These are phyloP conservation scores for Malurus leucopterus DNA, from an alignment of 2,797 vertebrate species.

Conservation along the genomic window DNA sequence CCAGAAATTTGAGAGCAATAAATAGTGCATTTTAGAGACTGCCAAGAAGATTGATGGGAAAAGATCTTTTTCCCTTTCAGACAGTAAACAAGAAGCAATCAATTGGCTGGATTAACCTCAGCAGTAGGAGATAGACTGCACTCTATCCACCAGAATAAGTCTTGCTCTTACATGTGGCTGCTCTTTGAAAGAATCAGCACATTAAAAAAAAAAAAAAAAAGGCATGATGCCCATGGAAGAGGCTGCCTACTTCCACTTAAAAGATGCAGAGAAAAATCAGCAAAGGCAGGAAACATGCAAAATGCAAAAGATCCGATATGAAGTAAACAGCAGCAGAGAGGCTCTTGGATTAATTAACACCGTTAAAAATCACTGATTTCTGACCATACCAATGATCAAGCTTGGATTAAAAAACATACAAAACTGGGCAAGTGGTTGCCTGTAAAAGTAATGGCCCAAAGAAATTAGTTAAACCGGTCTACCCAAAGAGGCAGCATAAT, in stretches of 20 bases:
- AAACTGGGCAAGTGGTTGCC: background rate
- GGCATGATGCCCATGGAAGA: background rate
- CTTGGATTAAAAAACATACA: background rate
- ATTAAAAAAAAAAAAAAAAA: background rate
- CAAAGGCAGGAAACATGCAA: background rate
- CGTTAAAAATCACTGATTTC: background rate
- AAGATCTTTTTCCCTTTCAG: slow-evolving; percentile 42
- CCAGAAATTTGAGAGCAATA: slow-evolving; percentile 42
- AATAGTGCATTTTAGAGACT: slow-evolving; percentile 50
- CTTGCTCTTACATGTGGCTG: background rate
- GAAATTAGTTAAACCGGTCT: background rate
- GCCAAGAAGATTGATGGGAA: slow-evolving; percentile 52
- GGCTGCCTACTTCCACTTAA: background rate
- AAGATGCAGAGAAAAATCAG: background rate
- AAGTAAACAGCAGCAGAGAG: background rate
- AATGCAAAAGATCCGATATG: background rate
- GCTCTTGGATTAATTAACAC: background rate
- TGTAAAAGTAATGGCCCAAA: background rate
- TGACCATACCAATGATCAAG: background rate
- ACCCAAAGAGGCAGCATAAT: background rate
- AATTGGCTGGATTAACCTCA: slow-evolving; percentile 35
- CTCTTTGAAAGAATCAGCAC: slow-evolving; percentile 15
- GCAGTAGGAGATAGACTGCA: background rate
- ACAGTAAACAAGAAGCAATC: slow-evolving; percentile 53
- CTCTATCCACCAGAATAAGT: background rate